Evolutionary conservation across 2,113 vertebrate species (phyloP), one percentile per base, ranked within the genome.

Genomic region (Dryoscopus gambensis): DNA sequence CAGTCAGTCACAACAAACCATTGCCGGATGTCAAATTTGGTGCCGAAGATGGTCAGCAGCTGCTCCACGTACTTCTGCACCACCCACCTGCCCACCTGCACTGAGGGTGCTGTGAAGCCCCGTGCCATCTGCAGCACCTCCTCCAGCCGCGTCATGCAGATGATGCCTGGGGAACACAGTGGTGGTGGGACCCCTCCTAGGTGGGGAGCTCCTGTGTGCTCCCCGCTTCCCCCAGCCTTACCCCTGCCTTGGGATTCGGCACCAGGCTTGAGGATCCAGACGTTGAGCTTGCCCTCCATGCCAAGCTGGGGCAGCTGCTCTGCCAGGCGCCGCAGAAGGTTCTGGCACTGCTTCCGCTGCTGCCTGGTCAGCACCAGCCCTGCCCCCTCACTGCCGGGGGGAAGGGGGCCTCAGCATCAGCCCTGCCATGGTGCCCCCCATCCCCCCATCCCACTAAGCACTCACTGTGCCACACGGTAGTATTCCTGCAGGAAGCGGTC

Each of bases 1-100:
- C 99, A 99, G 97, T 99, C 98, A 0, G 99, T 99, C 74, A 99
- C 99, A 46, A 99, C 97, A 95, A 99, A 99, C 99, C 99, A 99
- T 84, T 99, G 99, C 18, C 99, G 98, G 82, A 99, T 83, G 89
- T 99, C 99, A 5, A 99, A 99, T 95, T 99, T 99, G 95, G 99
- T 99, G 93, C 98, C 98, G 0, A 99, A 98, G 93, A 99, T 96
- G 85, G 99, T 98, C 73, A 99, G 96, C 15, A 98, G 99, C 28
- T 95, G 97, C 95, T 99, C 99, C 13, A 99, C 97, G 9, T 99
- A 99, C 96, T 99, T 99, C 97, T 99, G 99, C 49, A 99, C 99
- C 87, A 99, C 98, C 99, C 99, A 99, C 70, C 98, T 98, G 68
- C 98, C 98, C 8, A 97, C 98, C 65, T 95, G 98, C 21, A 95